Conservation (phyloP, 2,113 vertebrate species). For the Notechis scutatus region DNA sequence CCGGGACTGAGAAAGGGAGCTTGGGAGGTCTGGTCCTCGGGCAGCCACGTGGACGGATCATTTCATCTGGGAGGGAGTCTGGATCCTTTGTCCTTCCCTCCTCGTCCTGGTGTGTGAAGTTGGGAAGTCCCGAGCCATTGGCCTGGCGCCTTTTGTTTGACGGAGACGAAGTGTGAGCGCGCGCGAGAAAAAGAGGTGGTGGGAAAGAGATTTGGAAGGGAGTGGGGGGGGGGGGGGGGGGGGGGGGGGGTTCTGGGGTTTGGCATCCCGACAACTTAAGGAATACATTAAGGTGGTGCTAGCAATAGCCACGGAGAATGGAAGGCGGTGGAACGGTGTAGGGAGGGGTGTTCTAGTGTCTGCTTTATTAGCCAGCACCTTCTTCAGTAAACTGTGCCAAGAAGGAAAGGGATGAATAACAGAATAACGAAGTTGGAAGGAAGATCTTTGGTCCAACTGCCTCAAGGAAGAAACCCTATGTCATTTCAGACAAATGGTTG, state of each 20-base stretch:
- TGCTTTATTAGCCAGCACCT: neutral
- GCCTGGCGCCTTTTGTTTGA: neutral
- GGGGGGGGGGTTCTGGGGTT: too few species aligned
- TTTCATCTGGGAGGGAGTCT: neutral
- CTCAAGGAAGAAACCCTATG: neutral
- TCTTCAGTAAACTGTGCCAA: neutral
- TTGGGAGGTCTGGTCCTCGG: neutral
- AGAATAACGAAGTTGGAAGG: neutral
- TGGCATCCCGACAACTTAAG: too few species aligned
- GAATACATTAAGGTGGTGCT: neutral
- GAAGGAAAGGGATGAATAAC: neutral
- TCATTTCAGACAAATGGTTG: neutral
- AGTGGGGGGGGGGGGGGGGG: accelerated
- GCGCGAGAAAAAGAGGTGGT: neutral
- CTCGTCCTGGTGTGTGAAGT: neutral
- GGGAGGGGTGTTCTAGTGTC: neutral
- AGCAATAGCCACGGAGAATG: too few species aligned
- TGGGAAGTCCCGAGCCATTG: neutral
- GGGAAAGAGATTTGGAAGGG: too few species aligned
- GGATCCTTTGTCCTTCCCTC: neutral
- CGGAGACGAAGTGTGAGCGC: neutral
- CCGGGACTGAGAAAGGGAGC: neutral
- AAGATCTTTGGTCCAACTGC: neutral
- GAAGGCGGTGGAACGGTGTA: neutral
- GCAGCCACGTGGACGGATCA: conserved; percentile 6